A percentile compares a stretch with the other conserved stretches of the same genome.
Conservation (phyloP, 2,113 vertebrate genomes). For the Stigmatopora argus region DNA sequence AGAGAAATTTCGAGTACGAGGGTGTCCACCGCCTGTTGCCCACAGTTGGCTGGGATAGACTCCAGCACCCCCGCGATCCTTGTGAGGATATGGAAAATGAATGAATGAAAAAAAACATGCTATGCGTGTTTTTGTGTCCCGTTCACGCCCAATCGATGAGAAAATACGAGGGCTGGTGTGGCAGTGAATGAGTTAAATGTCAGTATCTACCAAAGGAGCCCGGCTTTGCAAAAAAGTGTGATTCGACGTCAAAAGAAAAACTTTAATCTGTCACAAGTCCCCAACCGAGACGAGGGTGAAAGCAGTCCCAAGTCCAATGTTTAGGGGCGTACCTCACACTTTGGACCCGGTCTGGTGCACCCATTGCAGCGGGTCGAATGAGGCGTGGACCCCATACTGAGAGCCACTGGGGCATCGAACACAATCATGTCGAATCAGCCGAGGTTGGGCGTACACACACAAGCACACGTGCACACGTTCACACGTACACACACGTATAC, state of each 20-base stretch:
- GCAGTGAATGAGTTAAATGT: constrained; percentile 9
- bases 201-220: constrained; percentile 7
- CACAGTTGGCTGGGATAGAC: too few relatives aligned
- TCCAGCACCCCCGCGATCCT: too few relatives aligned
- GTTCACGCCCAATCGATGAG: too few relatives aligned
- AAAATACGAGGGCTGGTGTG: too few relatives aligned
- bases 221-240: constrained; percentile 35
- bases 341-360: constrained; percentile 12
- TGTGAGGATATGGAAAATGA: too few relatives aligned
- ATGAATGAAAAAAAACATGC: too few relatives aligned
- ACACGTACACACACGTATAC: too few relatives aligned
- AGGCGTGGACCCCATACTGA: background rate
- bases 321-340: constrained; percentile 10
- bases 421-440: constrained; percentile 52
- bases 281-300: constrained; percentile 10
- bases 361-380: constrained; percentile 5
- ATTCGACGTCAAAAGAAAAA: constrained; percentile 30
- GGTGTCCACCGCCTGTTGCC: too few relatives aligned
- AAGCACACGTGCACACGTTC: too few relatives aligned
- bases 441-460: too few relatives aligned
- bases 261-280: constrained; percentile 35
- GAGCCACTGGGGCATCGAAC: background rate
- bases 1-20: too few relatives aligned
- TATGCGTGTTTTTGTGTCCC: too few relatives aligned
- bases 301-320: constrained; percentile 32